These are phyloP conservation scores for Callimico goeldii DNA, from an alignment of 2,797 vertebrate genomes.

Conservation along the genomic window DNA sequence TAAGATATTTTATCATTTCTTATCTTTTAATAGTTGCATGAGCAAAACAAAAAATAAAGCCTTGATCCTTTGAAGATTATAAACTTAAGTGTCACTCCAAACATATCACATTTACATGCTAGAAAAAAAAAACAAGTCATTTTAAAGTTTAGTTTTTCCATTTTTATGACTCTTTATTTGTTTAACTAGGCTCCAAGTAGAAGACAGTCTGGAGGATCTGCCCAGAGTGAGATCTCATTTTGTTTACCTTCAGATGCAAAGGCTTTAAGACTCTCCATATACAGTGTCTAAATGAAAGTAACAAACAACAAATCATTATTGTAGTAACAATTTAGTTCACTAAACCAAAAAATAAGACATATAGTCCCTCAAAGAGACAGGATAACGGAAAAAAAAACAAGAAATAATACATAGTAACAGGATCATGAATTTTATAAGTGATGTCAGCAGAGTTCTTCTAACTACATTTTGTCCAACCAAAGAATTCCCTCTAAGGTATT, in stretches of 20 bases:
- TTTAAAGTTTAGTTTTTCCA: constrained; percentile 23
- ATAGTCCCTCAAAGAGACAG: not conserved
- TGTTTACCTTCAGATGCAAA: not conserved
- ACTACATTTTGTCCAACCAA: not conserved
- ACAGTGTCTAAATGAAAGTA: constrained; percentile 8
- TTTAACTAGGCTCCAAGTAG: not conserved
- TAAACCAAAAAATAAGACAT: not conserved
- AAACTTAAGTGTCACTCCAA: not conserved
- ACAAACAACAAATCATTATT: not conserved
- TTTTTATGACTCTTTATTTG: not conserved
- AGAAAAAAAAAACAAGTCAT: constrained; percentile 4
- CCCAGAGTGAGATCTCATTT: constrained; percentile 1
- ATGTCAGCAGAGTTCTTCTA: not conserved
- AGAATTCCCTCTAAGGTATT: not conserved
- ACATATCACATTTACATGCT: not conserved
- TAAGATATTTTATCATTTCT: constrained; percentile 40
- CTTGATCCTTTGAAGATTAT: constrained; percentile 30
- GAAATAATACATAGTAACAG: not conserved
- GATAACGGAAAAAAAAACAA: not conserved
- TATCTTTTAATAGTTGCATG: constrained; percentile 49
- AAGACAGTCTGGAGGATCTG: not conserved
- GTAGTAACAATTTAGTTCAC: constrained; percentile 1
- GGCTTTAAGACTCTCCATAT: not conserved
- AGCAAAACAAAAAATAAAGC: constrained; percentile 56
- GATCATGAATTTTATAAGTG: not conserved